Percentiles rank a stretch among this genome's conserved stretches.
Conservation (phyloP, 2,888 invertebrate species). For the Drosophila cracens region DNA sequence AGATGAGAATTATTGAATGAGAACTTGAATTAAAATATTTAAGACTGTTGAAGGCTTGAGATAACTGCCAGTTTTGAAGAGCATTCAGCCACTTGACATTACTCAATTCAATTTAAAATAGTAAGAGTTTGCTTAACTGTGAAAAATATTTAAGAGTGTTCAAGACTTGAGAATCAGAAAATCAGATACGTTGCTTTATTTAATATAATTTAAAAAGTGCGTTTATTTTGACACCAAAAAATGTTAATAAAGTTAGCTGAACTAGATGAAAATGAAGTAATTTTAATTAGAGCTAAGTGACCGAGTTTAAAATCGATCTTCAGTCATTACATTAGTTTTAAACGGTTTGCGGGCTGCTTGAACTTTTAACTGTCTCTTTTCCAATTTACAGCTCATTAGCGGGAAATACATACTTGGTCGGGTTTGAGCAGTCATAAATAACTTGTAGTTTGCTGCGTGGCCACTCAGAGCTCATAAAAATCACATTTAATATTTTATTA, state of each 20-base stretch:
- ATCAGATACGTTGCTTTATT: not conserved
- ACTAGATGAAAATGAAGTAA: not conserved
- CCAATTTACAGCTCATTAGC: constrained; percentile 60
- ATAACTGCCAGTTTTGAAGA: not conserved
- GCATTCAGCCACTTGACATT: not conserved
- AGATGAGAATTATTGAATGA: not conserved
- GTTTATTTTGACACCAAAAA: too few relatives aligned
- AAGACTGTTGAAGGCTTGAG: not conserved
- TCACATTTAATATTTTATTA: constrained; percentile 66
- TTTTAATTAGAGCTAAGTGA: not conserved
- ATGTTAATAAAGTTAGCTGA: not conserved
- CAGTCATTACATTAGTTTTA: not conserved
- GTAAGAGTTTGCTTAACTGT: not conserved
- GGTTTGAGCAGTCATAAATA: constrained; percentile 60
- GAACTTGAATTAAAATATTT: not conserved
- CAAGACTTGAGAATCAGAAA: not conserved
- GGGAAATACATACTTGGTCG: not conserved
- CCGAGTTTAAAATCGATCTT: not conserved
- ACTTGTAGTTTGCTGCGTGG: constrained; percentile 47
- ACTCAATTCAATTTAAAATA: not conserved
- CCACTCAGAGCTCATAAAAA: constrained; percentile 73
- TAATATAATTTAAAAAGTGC: not conserved
- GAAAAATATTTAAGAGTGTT: not conserved
- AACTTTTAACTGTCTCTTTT: constrained; percentile 35
- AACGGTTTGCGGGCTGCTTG: constrained; percentile 3